Conservation (phyloP, 2,888 invertebrate species). For the Agrotis clavis region DNA sequence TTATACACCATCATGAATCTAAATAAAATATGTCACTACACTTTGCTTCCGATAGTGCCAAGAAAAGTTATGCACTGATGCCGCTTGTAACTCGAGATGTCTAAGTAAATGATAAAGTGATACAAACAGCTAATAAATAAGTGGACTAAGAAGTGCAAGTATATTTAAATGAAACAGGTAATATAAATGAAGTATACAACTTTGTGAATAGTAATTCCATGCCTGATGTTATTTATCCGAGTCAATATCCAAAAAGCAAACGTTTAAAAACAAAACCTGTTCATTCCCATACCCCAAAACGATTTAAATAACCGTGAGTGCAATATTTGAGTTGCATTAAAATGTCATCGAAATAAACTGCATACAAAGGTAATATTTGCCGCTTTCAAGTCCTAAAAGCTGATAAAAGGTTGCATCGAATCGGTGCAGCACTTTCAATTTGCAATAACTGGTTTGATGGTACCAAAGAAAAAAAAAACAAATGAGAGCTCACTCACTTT, state of each 20-base stretch:
- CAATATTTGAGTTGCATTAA: slow-evolving; percentile 2
- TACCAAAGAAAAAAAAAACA: background rate
- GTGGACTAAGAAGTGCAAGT: background rate
- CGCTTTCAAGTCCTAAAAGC: slow-evolving; percentile 2
- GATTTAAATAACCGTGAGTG: slow-evolving; percentile 5
- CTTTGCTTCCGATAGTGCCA: slow-evolving; percentile 31
- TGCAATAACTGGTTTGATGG: background rate
- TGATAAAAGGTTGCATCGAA: slow-evolving; percentile 16
- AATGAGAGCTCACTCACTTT: background rate
- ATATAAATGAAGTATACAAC: background rate
- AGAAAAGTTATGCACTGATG: slow-evolving; percentile 29
- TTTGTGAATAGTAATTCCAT: background rate
- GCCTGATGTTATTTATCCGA: too few relatives aligned
- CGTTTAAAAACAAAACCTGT: background rate
- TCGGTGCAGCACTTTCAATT: background rate
- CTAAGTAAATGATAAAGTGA: slow-evolving; percentile 31
- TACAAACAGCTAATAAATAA: slow-evolving; percentile 26
- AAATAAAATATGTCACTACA: slow-evolving; percentile 33
- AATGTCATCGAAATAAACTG: slow-evolving; percentile 13
- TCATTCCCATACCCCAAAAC: background rate
- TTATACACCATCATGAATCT: slow-evolving; percentile 25
- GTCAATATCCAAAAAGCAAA: background rate
- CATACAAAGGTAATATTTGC: background rate
- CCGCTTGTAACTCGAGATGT: slow-evolving; percentile 20
- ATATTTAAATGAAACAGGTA: background rate